Conservation (phyloP, 2,888 invertebrate genomes). For the Tetheella fluctuosa region DNA sequence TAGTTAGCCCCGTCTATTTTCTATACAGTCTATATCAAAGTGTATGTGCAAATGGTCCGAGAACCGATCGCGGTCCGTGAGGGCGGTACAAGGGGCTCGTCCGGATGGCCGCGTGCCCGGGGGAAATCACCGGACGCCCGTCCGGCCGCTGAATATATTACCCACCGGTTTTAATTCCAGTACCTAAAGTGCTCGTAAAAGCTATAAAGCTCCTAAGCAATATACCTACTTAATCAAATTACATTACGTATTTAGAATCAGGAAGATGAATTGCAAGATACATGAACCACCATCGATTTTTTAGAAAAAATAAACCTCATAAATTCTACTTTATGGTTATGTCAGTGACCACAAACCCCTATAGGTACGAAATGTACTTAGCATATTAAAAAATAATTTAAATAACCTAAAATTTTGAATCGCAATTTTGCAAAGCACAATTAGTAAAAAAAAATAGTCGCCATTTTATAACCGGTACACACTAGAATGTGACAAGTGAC, state of each 20-base stretch:
- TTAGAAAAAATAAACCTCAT: too few relatives aligned
- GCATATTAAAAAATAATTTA: too few relatives aligned
- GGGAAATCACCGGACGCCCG: conserved; percentile 34
- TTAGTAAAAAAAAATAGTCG: too few relatives aligned
- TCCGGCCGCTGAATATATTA: conserved; percentile 28
- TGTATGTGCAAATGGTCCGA: conserved; percentile 15
- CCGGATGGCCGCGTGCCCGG: conserved; percentile 15
- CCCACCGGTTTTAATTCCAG: background rate
- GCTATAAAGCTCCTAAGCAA: conserved; percentile 11
- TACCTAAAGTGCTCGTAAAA: conserved; percentile 17
- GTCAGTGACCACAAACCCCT: too few relatives aligned
- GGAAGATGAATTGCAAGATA: too few relatives aligned
- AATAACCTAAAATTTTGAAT: too few relatives aligned
- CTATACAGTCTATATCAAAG: background rate
- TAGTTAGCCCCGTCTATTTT: background rate
- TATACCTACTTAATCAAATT: background rate
- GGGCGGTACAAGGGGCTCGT: conserved; percentile 16
- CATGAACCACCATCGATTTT: background rate
- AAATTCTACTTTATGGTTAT: too few relatives aligned
- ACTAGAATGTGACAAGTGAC: too few relatives aligned
- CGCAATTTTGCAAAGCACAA: too few relatives aligned
- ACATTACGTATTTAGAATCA: background rate
- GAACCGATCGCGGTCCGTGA: conserved; percentile 8
- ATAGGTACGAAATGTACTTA: too few relatives aligned
- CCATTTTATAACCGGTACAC: too few relatives aligned